phyloP scores from a whole-genome alignment of 2,888 invertebrate species.

The Rutpela maculata region DNA sequence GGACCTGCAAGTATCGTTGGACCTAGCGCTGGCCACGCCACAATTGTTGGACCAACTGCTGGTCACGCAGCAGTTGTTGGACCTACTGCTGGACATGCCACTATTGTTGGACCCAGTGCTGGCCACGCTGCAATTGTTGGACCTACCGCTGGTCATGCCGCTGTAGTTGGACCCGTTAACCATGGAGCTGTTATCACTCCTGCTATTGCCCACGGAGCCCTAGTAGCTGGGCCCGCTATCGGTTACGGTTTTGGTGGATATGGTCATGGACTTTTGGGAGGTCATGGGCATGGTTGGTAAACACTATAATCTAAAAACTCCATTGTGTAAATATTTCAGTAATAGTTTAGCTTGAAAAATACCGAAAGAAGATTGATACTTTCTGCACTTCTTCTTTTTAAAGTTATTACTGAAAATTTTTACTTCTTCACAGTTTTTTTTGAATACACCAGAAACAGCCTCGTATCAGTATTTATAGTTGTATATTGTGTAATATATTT shows the following conservation, averaged over 20 bases:
- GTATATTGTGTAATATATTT: background rate
- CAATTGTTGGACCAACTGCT: constrained; percentile 54
- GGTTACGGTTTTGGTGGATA: constrained; percentile 41
- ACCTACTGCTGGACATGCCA: constrained; percentile 43
- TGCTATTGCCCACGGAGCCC: constrained; percentile 35
- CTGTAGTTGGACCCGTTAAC: constrained; percentile 51
- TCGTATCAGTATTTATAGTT: constrained; percentile 2
- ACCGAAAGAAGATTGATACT: background rate
- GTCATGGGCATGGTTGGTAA: constrained; percentile 23
- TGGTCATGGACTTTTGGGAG: constrained; percentile 43
- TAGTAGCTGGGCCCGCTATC: constrained; percentile 41
- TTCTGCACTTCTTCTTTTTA: background rate
- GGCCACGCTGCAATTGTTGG: constrained; percentile 54
- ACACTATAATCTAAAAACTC: background rate
- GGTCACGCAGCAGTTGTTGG: constrained; percentile 53
- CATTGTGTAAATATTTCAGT: background rate
- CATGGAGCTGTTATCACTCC: constrained; percentile 52
- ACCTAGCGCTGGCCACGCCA: constrained; percentile 44
- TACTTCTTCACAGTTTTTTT: background rate
- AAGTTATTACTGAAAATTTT: background rate
- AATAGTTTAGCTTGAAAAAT: background rate
- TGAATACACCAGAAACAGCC: background rate
- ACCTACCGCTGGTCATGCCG: constrained; percentile 52
- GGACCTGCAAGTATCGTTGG: background rate
- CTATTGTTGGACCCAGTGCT: constrained; percentile 51